Evolutionary conservation across 92 coral and sea anemone genomes (phyloP), one percentile per base, ranked within the genome.

Genomic region (Epizoanthus illoricatus): DNA sequence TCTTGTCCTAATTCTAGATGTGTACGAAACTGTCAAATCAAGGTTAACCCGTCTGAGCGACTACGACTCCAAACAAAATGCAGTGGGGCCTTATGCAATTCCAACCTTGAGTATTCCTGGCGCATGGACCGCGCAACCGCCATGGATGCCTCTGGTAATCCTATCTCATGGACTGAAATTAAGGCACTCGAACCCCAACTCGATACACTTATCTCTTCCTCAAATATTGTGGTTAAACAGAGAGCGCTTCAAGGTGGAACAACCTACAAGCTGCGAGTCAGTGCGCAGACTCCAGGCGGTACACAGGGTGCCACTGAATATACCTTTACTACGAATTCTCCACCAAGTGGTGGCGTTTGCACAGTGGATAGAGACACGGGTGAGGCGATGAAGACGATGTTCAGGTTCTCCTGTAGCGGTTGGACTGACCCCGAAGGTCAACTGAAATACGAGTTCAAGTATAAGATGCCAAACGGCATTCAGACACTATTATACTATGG

Each of bases 381-480:
- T n/a, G 47, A 62, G 41, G 89, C 97, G 18, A 73, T 90, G 70
- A 75, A 67, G 67, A 90, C 97, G 40, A 56, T 16, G 66, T 92
- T 90, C 59, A 39, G n/a, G 11, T 85, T 92, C 47, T n/a, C 60
- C 5, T 92, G 97, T 65, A 68, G 76, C 59, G 81, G 84, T 5
- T 92, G 97, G 97, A 56, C 67, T 10, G 97, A 90, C 49, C 69
- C 84, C 8, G 93, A 92, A 47, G 84, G 79, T 24, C 90, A 85
- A 9, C 65, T 90, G 43, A 81, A 15, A 56, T 92, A 90, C 78
- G 73, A 84, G 59, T 90, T 87, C 61, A 81, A 70, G 64, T 92
- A 92, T 66, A 65, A 87, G 80, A 90, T 80, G 81, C 49, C 70
- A 68, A 79, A 75, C 4, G 87, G 86, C 13, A 7, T 71, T 4